Base-by-base conservation (phyloP, 1,140 invertebrate genomes). In the Lordiphosa collinella region DNA sequence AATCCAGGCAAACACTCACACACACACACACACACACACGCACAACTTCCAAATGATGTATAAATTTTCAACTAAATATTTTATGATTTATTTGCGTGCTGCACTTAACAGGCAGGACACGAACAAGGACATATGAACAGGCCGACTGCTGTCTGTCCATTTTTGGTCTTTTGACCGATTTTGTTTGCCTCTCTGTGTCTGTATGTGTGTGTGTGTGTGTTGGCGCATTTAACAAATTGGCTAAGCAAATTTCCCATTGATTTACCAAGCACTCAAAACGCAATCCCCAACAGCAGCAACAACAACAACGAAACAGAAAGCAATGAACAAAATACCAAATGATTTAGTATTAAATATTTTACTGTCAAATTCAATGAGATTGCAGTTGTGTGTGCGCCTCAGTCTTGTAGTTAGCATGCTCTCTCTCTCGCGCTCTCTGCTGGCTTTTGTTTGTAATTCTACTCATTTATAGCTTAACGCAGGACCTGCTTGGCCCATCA, bases 291-390 rank as follows among this genome's bases (percentile, higher is more conserved):
- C n/a, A n/a, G n/a, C 22, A 47, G 14, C 31, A 43, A 9, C 22
- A 47, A 7, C 41, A 64, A 32, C 46, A 35, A 32, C 35, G 10
- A 14, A 37, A 34, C 11, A 14, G 8, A 32, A n/a, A 7, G 18
- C 34, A n/a, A 32, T 36, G 35, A 22, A 35, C 18, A 36, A 55
- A 49, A 70, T 68, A 56, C 44, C 50, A 69, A 72, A 63, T 72
- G 68, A 72, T 72, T 72, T 72, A 58, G 53, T 22, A 59, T 67
- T 57, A 47, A 56, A 56, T 56, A 73, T 59, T 73, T 72, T 54
- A 66, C 69, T 66, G 69, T 72, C 61, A 66, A 66, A 66, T 73
- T 73, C 70, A 66, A 72, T n/a, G n/a, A n/a, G n/a, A n/a, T n/a
- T n/a, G n/a, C n/a, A n/a, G n/a, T n/a, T n/a, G n/a, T n/a, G n/a